Base-by-base conservation (phyloP, 2,113 vertebrate genomes). In the Seriola aureovittata region DNA sequence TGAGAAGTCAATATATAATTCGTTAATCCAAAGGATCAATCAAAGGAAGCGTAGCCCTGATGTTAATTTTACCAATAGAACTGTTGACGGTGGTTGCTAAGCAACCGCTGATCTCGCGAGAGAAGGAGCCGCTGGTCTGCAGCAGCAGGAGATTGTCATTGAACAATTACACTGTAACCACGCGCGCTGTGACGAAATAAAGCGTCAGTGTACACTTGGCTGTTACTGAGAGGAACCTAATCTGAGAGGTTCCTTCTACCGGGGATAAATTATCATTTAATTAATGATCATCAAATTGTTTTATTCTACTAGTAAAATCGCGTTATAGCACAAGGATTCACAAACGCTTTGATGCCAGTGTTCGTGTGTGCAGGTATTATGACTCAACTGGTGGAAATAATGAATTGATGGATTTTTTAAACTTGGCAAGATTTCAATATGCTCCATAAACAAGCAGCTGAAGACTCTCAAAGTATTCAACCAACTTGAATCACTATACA, bases 41-140 rank as follows among this genome's bases (percentile, higher is more conserved):
- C 17, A 46, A 16, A 67, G 34, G 10, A 4, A 5, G 23, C 42
- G 7, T 0, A 54, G 42, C 21, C 9, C 1, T 6, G 17, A 3
- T 12, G 36, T 52, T 14, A 16, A 5, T 25, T 34, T 52, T 12
- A 5, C n/a, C n/a, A 29, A 38, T 19, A 1, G 58, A 19, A 2
- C 4, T 79, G 87, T 90, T 89, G 72, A 76, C 48, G 1, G 36
- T 16, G 8, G 88, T 91, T 78, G 40, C 92, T 65, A 0, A 8
- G 87, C 82, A 88, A 89, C 90, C 23, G 0, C 1, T 36, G 7
- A 54, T 89, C 88, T 90, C 91, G 90, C 91, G 91, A 89, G 82
- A 87, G 3, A 3, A 34, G 13, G 8, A 60, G 13, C 14, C 1
- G 4, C 55, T 8, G 19, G 50, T n/a, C 21, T 23, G 52, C 17